Evolutionary conservation across 1,140 invertebrate species (phyloP).

Genomic region (Zophobas atratus): DNA sequence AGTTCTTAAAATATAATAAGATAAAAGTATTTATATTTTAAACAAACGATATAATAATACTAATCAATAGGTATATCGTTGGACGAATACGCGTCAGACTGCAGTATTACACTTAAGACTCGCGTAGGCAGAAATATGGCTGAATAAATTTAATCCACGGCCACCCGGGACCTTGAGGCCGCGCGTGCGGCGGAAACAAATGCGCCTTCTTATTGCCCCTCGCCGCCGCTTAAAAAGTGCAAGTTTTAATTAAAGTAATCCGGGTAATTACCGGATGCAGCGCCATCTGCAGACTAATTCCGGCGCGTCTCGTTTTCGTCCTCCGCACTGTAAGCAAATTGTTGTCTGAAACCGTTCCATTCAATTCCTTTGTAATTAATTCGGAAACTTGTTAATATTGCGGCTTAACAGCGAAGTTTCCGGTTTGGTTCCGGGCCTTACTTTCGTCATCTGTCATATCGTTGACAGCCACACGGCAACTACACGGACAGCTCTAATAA

Average conservation of each 20-base stretch:
- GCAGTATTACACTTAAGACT: no score
- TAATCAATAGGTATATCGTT: no score
- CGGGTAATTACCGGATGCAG: slow-evolving; percentile 19
- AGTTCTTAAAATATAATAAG: no score
- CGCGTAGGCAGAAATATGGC: no score
- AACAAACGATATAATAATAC: no score
- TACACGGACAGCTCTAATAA: slow-evolving; percentile 34
- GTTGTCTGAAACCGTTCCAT: slow-evolving; percentile 9
- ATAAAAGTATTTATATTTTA: no score
- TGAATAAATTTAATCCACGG: no score
- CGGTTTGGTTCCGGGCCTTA: slow-evolving; percentile 22
- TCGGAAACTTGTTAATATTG: slow-evolving; percentile 36
- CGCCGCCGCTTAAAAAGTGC: slow-evolving; percentile 7
- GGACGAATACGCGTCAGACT: no score
- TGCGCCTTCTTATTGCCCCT: background rate
- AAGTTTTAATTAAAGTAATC: slow-evolving; percentile 33
- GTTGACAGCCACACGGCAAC: slow-evolving; percentile 23
- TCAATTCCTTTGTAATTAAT: slow-evolving; percentile 38
- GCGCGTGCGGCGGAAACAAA: background rate
- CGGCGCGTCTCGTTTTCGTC: background rate
- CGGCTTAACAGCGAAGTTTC: slow-evolving; percentile 31
- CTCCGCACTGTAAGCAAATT: slow-evolving; percentile 1
- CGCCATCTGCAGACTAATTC: slow-evolving; percentile 9
- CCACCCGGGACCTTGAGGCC: no score
- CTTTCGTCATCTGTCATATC: slow-evolving; percentile 34